These are phyloP conservation scores for Hucho hucho DNA, from an alignment of 2,113 vertebrate genomes.

Conservation along the genomic window DNA sequence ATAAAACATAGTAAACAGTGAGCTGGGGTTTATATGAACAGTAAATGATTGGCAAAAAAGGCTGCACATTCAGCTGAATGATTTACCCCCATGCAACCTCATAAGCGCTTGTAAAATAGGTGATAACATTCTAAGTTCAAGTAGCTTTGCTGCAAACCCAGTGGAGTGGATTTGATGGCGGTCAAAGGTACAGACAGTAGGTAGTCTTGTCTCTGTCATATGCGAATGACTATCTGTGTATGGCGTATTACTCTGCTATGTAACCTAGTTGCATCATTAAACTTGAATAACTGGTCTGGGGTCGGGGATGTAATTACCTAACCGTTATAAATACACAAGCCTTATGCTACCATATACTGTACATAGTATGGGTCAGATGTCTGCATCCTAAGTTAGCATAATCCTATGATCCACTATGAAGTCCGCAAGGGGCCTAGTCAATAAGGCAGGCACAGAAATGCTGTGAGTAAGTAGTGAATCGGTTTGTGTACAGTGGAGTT, in stretches of 20 bases:
- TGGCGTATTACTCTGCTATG: not conserved
- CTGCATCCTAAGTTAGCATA: not conserved
- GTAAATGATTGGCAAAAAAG: conserved; percentile 46
- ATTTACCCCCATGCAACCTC: conserved; percentile 49
- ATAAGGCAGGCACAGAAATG: not conserved
- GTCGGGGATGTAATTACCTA: not conserved
- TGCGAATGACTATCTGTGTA: not conserved
- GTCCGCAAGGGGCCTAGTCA: not conserved
- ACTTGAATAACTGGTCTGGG: conserved; percentile 25
- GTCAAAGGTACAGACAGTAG: conserved; percentile 8
- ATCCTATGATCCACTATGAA: not conserved
- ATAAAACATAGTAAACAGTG: not conserved
- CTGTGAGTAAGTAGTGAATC: not conserved
- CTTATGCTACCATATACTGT: not conserved
- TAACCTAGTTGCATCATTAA: not conserved
- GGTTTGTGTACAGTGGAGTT: conserved; percentile 39
- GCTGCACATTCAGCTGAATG: conserved; percentile 39
- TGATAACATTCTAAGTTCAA: conserved; percentile 4
- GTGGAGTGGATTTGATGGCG: conserved; percentile 31
- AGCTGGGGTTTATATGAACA: not conserved
- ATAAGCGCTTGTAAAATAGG: conserved; percentile 37
- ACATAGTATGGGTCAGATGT: not conserved
- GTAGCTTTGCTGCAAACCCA: conserved; percentile 25
- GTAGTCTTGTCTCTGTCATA: not conserved
- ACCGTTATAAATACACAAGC: no score